phyloP scores from a whole-genome alignment of 2,797 vertebrate genomes.

The Sphenopsis melanotis region DNA sequence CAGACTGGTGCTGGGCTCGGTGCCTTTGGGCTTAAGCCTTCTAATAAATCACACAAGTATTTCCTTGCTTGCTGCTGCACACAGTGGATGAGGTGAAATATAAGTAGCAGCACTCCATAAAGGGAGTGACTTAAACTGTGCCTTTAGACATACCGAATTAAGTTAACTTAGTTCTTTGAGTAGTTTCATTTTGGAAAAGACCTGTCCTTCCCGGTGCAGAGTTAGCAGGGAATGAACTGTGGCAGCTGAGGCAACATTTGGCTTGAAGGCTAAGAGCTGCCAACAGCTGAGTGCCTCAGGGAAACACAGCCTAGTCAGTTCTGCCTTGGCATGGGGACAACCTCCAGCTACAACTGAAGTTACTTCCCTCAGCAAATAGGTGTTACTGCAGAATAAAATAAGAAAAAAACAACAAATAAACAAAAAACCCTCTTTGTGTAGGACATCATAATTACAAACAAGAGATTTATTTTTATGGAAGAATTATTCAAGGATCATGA shows the following conservation, averaged over 20 bases:
- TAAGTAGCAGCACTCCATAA: not conserved
- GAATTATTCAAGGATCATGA: not conserved
- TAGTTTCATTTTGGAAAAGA: not conserved
- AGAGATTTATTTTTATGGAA: conserved; percentile 47
- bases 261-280: not conserved
- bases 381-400: not conserved
- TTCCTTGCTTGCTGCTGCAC: not conserved
- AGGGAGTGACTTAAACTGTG: not conserved
- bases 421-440: not conserved
- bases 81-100: not conserved
- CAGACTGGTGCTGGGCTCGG: not conserved
- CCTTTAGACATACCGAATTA: not conserved
- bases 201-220: not conserved
- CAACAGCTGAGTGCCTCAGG: fast-evolving
- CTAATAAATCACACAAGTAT: not conserved
- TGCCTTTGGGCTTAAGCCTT: not conserved
- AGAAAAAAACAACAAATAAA: not conserved
- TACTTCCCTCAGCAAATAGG: not conserved
- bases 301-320: not conserved
- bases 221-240: not conserved
- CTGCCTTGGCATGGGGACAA: not conserved
- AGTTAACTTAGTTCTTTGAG: not conserved
- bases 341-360: not conserved
- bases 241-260: not conserved
- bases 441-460: not conserved